phyloP scores from a whole-genome alignment of 2,888 invertebrate species.

The Tachina lurida region DNA sequence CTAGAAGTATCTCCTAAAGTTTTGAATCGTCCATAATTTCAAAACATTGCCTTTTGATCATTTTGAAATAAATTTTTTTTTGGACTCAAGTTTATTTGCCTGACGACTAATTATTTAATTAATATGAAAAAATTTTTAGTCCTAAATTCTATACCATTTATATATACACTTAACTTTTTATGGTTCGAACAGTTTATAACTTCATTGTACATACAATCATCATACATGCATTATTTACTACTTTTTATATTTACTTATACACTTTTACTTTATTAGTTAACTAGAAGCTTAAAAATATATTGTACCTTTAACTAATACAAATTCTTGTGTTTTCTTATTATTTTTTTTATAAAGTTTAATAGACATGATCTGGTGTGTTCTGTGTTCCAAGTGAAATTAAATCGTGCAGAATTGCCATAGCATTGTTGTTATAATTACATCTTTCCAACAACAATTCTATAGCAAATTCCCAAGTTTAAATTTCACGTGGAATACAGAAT shows the following conservation, averaged over 20 bases:
- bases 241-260: conserved; percentile 7
- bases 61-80: too few species aligned
- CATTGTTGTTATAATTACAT: too few species aligned
- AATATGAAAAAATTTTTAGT: neutral
- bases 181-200: neutral
- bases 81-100: neutral
- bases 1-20: neutral
- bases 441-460: too few species aligned
- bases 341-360: too few species aligned
- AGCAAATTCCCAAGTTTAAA: too few species aligned
- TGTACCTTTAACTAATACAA: conserved; percentile 42
- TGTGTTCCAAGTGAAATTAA: too few species aligned
- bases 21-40: neutral
- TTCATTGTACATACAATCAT: conserved; percentile 40
- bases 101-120: conserved; percentile 17
- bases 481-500: too few species aligned
- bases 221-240: conserved; percentile 32
- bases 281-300: conserved; percentile 9
- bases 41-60: too few species aligned
- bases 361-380: too few species aligned
- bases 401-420: too few species aligned
- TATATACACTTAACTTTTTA: conserved; percentile 1
- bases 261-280: conserved; percentile 7
- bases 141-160: neutral
- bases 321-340: conserved; percentile 5